phyloP scores from a whole-genome alignment of 2,888 invertebrate genomes.

The Scaptomyza parva region DNA sequence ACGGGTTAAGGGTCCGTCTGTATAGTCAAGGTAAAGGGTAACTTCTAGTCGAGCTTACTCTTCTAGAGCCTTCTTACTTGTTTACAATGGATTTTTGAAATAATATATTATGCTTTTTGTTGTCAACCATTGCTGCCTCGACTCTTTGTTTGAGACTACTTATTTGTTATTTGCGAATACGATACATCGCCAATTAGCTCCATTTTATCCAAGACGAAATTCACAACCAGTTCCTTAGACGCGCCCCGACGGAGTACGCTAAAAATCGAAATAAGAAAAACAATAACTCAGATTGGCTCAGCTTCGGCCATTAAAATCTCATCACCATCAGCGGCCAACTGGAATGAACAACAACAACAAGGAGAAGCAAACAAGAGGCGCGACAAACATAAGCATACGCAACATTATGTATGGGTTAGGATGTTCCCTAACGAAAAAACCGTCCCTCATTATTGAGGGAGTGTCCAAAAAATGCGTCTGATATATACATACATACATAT shows the following conservation, averaged over 20 bases:
- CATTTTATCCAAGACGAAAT: conserved; percentile 53
- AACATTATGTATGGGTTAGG: conserved; percentile 32
- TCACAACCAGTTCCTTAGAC: conserved; percentile 63
- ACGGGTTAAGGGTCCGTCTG: too few relatives aligned
- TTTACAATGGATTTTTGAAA: too few relatives aligned
- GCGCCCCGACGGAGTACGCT: conserved; percentile 4
- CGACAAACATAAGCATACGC: conserved; percentile 22
- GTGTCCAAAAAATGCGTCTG: conserved; percentile 67
- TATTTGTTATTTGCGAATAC: conserved; percentile 6
- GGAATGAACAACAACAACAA: conserved; percentile 65
- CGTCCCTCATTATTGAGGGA: conserved; percentile 55
- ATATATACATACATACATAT: not conserved
- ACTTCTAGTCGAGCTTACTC: too few relatives aligned
- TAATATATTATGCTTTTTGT: conserved; percentile 12
- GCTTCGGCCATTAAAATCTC: conserved; percentile 74
- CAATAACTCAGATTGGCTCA: conserved; percentile 73
- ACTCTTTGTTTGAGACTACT: not conserved
- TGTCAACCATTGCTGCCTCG: not conserved
- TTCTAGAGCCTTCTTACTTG: too few relatives aligned
- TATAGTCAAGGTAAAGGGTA: too few relatives aligned
- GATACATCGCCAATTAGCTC: conserved; percentile 57
- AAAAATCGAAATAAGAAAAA: conserved; percentile 25
- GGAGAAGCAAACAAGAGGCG: conserved; percentile 39
- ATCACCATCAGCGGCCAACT: conserved; percentile 74
- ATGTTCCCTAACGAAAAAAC: conserved; percentile 23